phyloP scores from a whole-genome alignment of 2,888 invertebrate genomes.

The Megaustenia siamemsis region DNA sequence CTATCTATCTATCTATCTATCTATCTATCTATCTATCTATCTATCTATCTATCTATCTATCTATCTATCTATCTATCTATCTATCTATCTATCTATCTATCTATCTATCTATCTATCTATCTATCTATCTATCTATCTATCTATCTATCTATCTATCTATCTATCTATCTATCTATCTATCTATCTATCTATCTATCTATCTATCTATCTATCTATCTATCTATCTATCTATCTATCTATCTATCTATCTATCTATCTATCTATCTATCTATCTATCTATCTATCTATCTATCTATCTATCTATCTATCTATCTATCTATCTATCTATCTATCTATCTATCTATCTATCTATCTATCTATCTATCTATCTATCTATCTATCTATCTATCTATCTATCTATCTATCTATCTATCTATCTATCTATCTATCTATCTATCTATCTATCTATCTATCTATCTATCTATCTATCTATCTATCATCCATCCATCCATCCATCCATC shows the following conservation, averaged over 20 bases:
- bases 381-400: background rate
- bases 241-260: background rate
- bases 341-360: background rate
- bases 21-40: no score
- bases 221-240: background rate
- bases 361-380: background rate
- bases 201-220: background rate
- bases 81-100: no score
- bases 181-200: no score
- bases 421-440: background rate
- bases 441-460: background rate
- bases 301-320: background rate
- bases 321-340: background rate
- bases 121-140: no score
- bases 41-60: no score
- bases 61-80: no score
- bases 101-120: no score
- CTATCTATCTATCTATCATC: background rate
- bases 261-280: background rate
- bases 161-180: no score
- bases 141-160: no score
- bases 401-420: constrained; percentile 13
- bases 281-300: background rate
- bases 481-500: no score
- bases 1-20: no score